These are phyloP conservation scores for Venusia cambrica DNA, from an alignment of 2,888 invertebrate species.

Conservation along the genomic window DNA sequence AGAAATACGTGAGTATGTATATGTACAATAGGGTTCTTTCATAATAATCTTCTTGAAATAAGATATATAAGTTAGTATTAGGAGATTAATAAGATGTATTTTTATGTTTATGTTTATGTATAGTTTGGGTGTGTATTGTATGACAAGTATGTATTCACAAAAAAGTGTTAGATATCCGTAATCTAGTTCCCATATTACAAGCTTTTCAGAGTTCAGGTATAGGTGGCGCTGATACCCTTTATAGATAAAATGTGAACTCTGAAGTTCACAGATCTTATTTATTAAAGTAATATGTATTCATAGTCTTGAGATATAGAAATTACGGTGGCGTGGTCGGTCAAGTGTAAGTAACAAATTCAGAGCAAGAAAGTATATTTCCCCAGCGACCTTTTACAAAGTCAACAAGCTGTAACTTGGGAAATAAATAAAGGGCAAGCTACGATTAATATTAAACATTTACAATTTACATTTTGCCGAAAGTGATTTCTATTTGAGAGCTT, in stretches of 20 bases:
- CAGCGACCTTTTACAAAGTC: conserved; percentile 71
- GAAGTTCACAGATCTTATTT: conserved; percentile 26
- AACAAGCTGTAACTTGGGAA: conserved; percentile 75
- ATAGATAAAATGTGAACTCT: conserved; percentile 12
- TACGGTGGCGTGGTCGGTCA: conserved; percentile 51
- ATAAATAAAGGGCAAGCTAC: conserved; percentile 64
- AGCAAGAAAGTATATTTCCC: conserved; percentile 72
- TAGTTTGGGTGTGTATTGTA: too few relatives aligned
- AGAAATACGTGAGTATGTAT: too few relatives aligned
- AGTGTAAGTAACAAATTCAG: conserved; percentile 64
- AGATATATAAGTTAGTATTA: too few relatives aligned
- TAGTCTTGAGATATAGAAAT: conserved; percentile 34
- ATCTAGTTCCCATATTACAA: too few relatives aligned
- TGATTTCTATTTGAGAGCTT: conserved; percentile 21
- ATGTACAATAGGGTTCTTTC: too few relatives aligned
- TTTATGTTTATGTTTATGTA: too few relatives aligned
- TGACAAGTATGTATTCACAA: too few relatives aligned
- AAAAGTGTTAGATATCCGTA: too few relatives aligned
- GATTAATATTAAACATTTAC: conserved; percentile 65
- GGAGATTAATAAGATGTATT: too few relatives aligned
- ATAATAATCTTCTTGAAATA: too few relatives aligned
- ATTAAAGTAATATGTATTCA: conserved; percentile 27
- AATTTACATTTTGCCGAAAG: conserved; percentile 31
- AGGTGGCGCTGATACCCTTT: conserved; percentile 7
- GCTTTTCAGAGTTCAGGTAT: neutral